Percentiles rank a stretch among this genome's conserved stretches.
Evolutionary conservation across 2,113 vertebrate species (phyloP).

Genomic region (Aldabrachelys gigantea): DNA sequence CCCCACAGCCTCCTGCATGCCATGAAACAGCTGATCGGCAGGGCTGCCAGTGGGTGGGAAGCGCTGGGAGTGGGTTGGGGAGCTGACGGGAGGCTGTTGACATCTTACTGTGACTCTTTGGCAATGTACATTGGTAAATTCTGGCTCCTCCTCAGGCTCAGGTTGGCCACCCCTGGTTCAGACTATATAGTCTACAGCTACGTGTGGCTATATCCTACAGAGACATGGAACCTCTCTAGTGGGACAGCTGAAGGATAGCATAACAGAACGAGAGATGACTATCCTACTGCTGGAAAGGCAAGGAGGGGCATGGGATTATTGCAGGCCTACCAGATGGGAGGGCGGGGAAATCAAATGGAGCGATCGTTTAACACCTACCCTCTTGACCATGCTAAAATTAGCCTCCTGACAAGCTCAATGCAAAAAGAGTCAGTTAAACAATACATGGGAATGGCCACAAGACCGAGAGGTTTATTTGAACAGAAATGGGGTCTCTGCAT

Average conservation of each 20-base stretch:
- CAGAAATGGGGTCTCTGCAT: background rate
- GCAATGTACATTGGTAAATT: no score
- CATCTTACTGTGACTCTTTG: no score
- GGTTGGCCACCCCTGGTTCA: no score
- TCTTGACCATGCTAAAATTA: background rate
- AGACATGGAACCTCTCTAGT: background rate
- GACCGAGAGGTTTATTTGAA: background rate
- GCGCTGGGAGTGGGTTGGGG: no score
- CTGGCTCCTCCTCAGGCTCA: no score
- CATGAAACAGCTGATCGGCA: no score
- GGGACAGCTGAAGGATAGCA: background rate
- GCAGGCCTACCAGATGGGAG: background rate
- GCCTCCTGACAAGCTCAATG: background rate
- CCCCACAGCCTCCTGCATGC: no score
- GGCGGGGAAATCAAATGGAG: background rate
- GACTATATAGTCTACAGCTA: background rate
- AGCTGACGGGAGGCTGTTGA: no score
- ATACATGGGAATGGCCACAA: background rate
- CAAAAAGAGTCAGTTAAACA: background rate
- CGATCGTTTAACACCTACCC: background rate
- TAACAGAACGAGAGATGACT: background rate
- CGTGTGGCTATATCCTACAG: fast-evolving
- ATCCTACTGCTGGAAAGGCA: background rate
- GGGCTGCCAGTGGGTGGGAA: no score
- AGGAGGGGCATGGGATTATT: background rate